These are phyloP conservation scores for Opisthograptis luteolata DNA, from an alignment of 2,888 invertebrate genomes.

Conservation along the genomic window DNA sequence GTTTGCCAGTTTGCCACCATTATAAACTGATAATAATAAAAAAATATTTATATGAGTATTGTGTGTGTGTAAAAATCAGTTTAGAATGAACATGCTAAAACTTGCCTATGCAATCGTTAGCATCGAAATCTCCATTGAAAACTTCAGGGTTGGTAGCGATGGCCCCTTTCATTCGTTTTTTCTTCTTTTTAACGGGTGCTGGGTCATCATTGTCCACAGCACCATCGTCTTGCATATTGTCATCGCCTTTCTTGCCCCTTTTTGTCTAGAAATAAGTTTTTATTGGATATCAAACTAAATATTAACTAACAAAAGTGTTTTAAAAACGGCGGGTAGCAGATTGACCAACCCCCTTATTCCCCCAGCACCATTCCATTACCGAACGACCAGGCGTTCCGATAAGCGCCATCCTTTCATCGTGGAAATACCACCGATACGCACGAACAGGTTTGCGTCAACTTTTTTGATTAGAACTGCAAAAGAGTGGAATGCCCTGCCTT, in stretches of 20 bases:
- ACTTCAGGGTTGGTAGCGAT: conserved; percentile 68
- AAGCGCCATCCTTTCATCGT: too few species aligned
- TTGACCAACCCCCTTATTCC: too few species aligned
- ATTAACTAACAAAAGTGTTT: too few species aligned
- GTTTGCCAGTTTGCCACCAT: too few species aligned
- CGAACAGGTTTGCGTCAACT: too few species aligned
- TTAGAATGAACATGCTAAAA: not conserved
- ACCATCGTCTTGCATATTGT: conserved; percentile 61
- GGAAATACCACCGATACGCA: too few species aligned
- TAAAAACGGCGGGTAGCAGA: too few species aligned
- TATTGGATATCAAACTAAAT: conserved; percentile 5
- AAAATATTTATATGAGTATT: not conserved
- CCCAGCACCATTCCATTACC: too few species aligned
- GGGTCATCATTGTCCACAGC: conserved; percentile 55
- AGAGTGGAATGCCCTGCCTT: too few species aligned
- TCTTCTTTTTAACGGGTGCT: conserved; percentile 65
- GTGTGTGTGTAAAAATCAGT: not conserved
- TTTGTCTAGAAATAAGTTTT: conserved; percentile 55
- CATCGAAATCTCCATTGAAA: conserved; percentile 75
- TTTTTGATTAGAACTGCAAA: too few species aligned
- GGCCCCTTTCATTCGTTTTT: conserved; percentile 70
- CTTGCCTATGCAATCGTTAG: conserved; percentile 72
- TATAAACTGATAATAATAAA: not conserved
- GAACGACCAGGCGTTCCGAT: too few species aligned
- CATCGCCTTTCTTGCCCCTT: conserved; percentile 78